Evolutionary conservation across 2,113 vertebrate genomes (phyloP), one percentile per base, ranked within the genome.

Genomic region (Cranoglanis bouderius): DNA sequence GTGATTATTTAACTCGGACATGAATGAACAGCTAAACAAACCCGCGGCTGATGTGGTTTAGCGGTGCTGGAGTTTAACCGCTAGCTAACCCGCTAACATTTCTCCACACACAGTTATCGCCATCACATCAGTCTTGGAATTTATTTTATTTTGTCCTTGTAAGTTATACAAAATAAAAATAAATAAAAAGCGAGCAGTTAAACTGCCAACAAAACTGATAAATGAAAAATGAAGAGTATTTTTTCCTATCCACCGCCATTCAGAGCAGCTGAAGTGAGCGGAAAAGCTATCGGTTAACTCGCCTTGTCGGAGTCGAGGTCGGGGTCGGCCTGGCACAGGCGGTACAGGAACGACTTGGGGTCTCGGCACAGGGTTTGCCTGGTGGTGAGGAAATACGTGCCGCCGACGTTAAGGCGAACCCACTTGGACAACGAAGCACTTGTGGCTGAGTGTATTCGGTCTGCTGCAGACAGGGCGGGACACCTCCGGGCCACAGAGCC

Each of bases 291-390:
- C 35, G 3, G 72, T 1, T 14, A 29, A 72, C 78, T 90, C 95
- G 97, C 98, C 98, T 99, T 99, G 93, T 99, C 98, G 29, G 98
- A 99, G 95, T 99, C 98, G 94, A 98, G 96, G 95, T 99, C 98
- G 89, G 98, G 98, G 95, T 99, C 97, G 93, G 98, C 98, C 95
- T 99, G 98, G 95, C 98, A 98, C 91, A 99, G 94, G 84, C 98
- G 97, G 95, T 98, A 99, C 90, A 99, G 96, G 94, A 99, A 99
- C 88, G 98, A 98, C 89, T 97, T 98, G 3, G 98, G 97, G 93
- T 98, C 98, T 89, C 98, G 95, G 94, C 98, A 98, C 92, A 99
- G 96, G 88, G 98, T 99, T 93, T 99, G 97, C 91, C 97, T 95
- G 53, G 98, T 99, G 85, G 97, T 99, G 91, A 99, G 94, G 94